Base-by-base conservation (phyloP, 2,797 vertebrate genomes). In the Tenualosa ilisha region DNA sequence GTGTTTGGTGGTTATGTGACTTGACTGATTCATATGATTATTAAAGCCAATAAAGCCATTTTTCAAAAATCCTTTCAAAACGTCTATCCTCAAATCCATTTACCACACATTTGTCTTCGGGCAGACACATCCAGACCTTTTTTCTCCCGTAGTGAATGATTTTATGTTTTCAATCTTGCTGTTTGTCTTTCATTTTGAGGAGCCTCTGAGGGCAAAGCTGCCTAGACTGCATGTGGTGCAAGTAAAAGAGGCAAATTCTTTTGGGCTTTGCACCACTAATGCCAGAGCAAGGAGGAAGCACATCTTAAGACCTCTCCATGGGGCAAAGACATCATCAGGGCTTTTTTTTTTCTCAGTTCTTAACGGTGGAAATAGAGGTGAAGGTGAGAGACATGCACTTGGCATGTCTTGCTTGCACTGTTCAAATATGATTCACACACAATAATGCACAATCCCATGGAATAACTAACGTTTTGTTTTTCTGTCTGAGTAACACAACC, bases 111-210 rank as follows among this genome's bases (percentile, higher is more conserved):
- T 31, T 72, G 24, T 65, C 24, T 24, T 26, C 24, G 2, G 1
- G 63, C 26, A 37, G 12, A 37, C 26, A 72, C 9, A 72, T 37
- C 22, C 63, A 65, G 26, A 6, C 63, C 2, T 9, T 68, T 68
- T 24, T 37, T 37, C 24, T 2, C 13, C 26, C 13, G 9, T 24
- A 26, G n/a, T 31, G 13, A 43, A 75, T 75, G 68, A 75, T 75
- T 43, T 79, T 6, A 20, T 79, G 40, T 79, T 22, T 43, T 43
- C 72, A 43, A 79, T 79, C 15, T 79, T 20, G 43, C 17, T 43
- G 72, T 46, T 79, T 79, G 72, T 79, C 72, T 79, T 79, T 79
- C 72, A 79, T 79, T 79, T 79, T 1, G 15, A 79, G 72, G 6
- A 79, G 72, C 72, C 72, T 79, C 37, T 43, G 72, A 56, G 72